Conservation (phyloP, 1,140 invertebrate species). For the Apolygus lucorum region DNA sequence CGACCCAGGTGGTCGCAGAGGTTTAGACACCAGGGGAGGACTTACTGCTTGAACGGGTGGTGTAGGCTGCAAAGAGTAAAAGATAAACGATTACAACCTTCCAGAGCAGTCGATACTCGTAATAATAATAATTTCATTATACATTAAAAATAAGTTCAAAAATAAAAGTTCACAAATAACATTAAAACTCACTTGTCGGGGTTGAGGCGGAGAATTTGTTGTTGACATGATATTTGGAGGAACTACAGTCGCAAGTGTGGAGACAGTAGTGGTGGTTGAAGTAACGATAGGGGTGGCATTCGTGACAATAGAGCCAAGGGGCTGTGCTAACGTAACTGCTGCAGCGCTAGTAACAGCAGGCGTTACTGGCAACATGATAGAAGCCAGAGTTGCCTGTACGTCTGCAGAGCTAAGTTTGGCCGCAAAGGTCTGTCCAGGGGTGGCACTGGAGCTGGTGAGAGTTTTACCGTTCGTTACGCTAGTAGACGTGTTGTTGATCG, state of each 20-base stretch:
- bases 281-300: neutral
- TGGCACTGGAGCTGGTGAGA: constrained; percentile 34
- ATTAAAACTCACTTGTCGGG: neutral
- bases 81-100: no score
- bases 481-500: constrained; percentile 35
- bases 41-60: constrained; percentile 17
- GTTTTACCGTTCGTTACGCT: constrained; percentile 37
- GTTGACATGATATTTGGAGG: constrained; percentile 2
- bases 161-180: neutral
- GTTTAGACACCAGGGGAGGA: neutral
- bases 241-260: neutral
- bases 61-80: constrained; percentile 22
- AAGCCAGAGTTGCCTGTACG: neutral
- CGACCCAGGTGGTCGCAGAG: neutral
- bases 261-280: neutral
- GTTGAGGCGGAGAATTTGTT: constrained; percentile 1
- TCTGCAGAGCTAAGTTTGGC: constrained; percentile 45
- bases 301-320: neutral
- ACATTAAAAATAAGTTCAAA: no score
- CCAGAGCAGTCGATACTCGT: no score
- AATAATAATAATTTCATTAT: no score
- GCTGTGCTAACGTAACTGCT: constrained; percentile 20
- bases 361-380: neutral
- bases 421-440: constrained; percentile 47
- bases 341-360: neutral